Conservation (phyloP, 1,140 invertebrate genomes). For the Euura saliciscinereae region DNA sequence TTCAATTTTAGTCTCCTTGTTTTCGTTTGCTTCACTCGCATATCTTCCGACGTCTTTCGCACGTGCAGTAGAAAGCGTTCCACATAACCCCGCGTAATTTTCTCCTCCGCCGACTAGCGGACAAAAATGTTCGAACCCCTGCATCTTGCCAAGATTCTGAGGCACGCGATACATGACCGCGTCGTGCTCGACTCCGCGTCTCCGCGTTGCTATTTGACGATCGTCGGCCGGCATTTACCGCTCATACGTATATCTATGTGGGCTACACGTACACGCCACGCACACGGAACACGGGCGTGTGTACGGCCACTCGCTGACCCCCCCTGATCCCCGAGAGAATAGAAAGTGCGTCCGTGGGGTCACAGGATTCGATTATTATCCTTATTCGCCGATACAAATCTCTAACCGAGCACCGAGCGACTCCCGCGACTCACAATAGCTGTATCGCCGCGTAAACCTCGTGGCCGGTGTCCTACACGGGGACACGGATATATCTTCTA, state of each 20-base stretch:
- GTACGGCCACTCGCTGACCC: background rate
- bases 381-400: background rate
- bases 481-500: background rate
- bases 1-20: background rate
- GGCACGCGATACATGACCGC: too few relatives aligned
- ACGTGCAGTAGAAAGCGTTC: slow-evolving; percentile 10
- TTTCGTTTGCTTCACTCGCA: background rate
- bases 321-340: background rate
- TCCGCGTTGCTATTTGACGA: too few relatives aligned
- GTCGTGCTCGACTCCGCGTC: too few relatives aligned
- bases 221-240: too few relatives aligned
- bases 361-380: slow-evolving; percentile 1
- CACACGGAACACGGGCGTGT: background rate
- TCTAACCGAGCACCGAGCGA: background rate
- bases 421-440: background rate
- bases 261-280: too few relatives aligned
- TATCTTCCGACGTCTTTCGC: background rate
- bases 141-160: too few relatives aligned
- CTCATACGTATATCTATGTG: too few relatives aligned
- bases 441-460: background rate
- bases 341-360: slow-evolving; percentile 4
- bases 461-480: background rate
- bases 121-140: too few relatives aligned
- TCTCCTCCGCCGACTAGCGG: background rate
- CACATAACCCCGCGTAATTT: slow-evolving; percentile 6